Conservation (phyloP, 2,797 vertebrate species). For the Galaxias olidus region DNA sequence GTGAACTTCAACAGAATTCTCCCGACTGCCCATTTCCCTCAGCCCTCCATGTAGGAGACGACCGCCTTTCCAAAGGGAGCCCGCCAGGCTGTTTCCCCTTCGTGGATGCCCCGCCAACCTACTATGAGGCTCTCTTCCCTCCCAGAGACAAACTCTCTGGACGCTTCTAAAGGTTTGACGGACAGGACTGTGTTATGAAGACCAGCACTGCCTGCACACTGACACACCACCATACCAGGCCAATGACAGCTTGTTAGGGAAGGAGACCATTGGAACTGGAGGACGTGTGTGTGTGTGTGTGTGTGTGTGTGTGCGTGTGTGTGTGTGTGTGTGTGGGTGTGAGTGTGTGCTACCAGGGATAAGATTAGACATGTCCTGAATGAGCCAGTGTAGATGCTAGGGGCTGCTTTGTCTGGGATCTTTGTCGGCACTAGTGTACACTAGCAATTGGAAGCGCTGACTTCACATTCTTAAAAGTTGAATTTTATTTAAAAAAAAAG, state of each 20-base stretch:
- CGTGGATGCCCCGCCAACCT: not conserved
- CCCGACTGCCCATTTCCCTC: no score
- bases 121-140: not conserved
- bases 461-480: no score
- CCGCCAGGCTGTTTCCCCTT: not conserved
- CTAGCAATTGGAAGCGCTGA: no score
- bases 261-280: constrained; percentile 67
- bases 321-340: constrained; percentile 22
- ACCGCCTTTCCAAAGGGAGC: not conserved
- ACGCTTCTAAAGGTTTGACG: not conserved
- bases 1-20: no score
- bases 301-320: constrained; percentile 25
- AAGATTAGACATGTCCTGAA: no score
- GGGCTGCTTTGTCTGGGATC: no score
- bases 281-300: constrained; percentile 50
- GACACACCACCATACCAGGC: not conserved
- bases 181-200: not conserved
- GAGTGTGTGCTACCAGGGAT: no score
- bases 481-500: no score
- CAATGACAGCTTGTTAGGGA: constrained; percentile 75
- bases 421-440: no score
- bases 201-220: not conserved
- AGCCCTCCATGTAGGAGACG: not conserved
- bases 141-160: not conserved
- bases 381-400: no score